A percentile compares a stretch with the other conserved stretches of the same genome.
Conservation (phyloP, 2,888 invertebrate genomes). For the Oegoconia quadripuncta region DNA sequence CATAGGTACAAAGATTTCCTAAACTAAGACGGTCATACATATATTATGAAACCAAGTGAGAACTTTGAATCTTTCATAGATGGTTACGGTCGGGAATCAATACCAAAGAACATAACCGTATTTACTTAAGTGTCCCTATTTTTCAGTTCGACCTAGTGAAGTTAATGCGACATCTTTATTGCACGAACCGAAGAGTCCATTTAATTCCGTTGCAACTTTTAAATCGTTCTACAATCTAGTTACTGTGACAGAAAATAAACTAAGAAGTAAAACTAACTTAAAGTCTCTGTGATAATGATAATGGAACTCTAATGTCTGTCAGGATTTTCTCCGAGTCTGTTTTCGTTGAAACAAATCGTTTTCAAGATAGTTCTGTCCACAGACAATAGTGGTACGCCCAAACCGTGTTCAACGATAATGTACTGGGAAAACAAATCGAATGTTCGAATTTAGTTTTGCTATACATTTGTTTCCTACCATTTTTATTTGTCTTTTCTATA, state of each 20-base stretch:
- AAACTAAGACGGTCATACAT: too few relatives aligned
- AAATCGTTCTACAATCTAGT: background rate
- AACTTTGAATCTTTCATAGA: too few relatives aligned
- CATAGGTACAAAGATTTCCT: too few relatives aligned
- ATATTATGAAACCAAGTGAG: too few relatives aligned
- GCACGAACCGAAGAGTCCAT: background rate
- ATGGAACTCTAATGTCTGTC: background rate
- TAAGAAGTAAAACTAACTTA: background rate
- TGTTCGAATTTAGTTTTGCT: background rate
- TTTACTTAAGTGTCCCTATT: too few relatives aligned
- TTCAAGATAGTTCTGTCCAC: conserved; percentile 15
- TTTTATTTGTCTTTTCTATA: too few relatives aligned
- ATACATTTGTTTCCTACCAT: background rate
- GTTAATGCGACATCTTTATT: too few relatives aligned
- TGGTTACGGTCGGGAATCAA: too few relatives aligned
- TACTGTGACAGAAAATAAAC: background rate
- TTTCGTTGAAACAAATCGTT: conserved; percentile 20
- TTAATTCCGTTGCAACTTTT: background rate
- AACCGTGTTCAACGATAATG: conserved; percentile 1
- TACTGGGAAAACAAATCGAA: conserved; percentile 1
- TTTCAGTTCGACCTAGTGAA: too few relatives aligned
- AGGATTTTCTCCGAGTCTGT: conserved; percentile 12
- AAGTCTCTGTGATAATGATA: background rate
- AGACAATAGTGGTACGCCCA: conserved; percentile 8
- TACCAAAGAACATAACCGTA: too few relatives aligned